Evolutionary conservation across 2,888 invertebrate species (phyloP), one percentile per base, ranked within the genome.

Genomic region (Lacanobia oleracea): DNA sequence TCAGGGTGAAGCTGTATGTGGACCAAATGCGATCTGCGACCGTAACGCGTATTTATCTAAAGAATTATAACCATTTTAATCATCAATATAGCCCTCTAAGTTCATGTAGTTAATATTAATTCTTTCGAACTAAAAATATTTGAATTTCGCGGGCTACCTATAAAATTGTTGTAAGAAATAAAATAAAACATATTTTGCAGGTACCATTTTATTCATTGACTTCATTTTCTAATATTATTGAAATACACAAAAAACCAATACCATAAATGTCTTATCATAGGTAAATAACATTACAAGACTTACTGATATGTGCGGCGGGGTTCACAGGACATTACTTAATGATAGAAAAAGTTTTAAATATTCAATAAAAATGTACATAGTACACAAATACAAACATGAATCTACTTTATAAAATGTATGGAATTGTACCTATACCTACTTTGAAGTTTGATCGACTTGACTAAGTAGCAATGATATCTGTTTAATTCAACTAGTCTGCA

Each of bases 351-450:
- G 67, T 62, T 66, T 64, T 67, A 51, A 81, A 82, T 61, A 78
- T 75, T 75, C 54, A 85, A 80, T 48, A 56, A 70, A 70, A 51
- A 79, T 78, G 72, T 92, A 93, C 92, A 92, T 87, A 91, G 91
- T 92, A 92, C 91, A 92, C 80, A 92, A 88, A 21, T 62, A 65
- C 53, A 65, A 14, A 70, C 65, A 66, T 57, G 21, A 65, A 82
- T 63, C 53, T 71, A 77, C 33, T 75, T 57, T 48, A 57, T 71
- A 65, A 68, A 64, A 68, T 54, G 21, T 51, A 54, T 59, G 37
- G 51, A 77, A 65, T 69, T 61, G 57, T 56, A 14, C 4, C 14
- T 40, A 50, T 72, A 60, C 18, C 48, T 18, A 27, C n/a, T n/a
- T n/a, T 74, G 61, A 84, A 72, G 62, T 56, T 77, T 82, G 67